These are phyloP conservation scores for Drosophila kohkoa DNA, from an alignment of 1,140 invertebrate species.

Conservation along the genomic window DNA sequence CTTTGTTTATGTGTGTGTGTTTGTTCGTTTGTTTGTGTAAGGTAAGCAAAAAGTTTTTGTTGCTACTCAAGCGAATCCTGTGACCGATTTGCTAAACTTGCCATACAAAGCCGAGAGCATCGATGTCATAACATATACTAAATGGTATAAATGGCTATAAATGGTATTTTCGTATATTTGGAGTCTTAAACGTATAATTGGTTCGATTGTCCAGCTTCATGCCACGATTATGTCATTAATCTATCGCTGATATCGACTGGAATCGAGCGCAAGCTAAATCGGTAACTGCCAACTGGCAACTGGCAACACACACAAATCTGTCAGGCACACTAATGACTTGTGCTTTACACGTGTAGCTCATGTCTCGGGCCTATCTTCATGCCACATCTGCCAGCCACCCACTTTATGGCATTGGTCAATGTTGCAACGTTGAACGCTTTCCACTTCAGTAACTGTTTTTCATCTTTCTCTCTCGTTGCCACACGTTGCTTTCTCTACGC, in stretches of 20 bases:
- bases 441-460: constrained; percentile 64
- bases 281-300: constrained; percentile 7
- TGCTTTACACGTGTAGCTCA: constrained; percentile 72
- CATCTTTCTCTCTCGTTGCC: constrained; percentile 54
- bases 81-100: constrained; percentile 71
- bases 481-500: not conserved
- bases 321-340: constrained; percentile 75
- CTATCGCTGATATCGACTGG: constrained; percentile 38
- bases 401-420: constrained; percentile 44
- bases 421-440: constrained; percentile 30
- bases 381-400: constrained; percentile 33
- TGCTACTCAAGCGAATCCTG: constrained; percentile 67
- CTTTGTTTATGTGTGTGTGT: not conserved
- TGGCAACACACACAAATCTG: constrained; percentile 60
- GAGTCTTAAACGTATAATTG: constrained; percentile 48
- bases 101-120: constrained; percentile 35
- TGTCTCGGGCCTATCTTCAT: constrained; percentile 57
- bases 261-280: not conserved
- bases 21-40: constrained; percentile 50
- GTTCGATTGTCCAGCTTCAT: constrained; percentile 55
- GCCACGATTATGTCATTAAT: constrained; percentile 68
- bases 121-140: not conserved
- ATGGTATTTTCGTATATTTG: not conserved
- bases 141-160: not conserved
- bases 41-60: constrained; percentile 78